phyloP scores from a whole-genome alignment of 2,797 vertebrate genomes.

The Pagetopsis macropterus region DNA sequence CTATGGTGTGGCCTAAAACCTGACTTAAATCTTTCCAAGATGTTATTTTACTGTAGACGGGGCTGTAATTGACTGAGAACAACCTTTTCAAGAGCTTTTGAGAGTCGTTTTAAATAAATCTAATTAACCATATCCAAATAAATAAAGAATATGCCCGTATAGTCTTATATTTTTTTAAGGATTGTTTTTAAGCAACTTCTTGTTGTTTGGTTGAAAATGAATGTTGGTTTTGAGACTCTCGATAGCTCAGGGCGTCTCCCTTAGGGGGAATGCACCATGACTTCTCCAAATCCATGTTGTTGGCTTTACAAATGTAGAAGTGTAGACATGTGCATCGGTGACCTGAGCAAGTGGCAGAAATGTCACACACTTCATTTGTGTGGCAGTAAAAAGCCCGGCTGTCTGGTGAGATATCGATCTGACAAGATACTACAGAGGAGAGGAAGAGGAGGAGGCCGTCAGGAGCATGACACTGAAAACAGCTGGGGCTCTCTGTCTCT shows the following conservation, averaged over 20 bases:
- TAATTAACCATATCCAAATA: not conserved
- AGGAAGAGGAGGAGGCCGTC: conserved; percentile 60
- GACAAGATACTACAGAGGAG: conserved; percentile 83
- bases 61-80: no score
- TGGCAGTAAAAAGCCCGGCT: conserved; percentile 63
- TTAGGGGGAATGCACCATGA: conserved; percentile 2
- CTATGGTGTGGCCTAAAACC: no score
- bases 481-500: conserved; percentile 43
- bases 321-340: conserved; percentile 35
- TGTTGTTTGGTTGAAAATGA: not conserved
- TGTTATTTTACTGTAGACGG: no score
- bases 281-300: conserved; percentile 38
- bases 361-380: conserved; percentile 77
- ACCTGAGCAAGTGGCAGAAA: conserved; percentile 72
- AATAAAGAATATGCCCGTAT: no score
- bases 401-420: conserved; percentile 77
- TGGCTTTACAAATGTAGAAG: conserved; percentile 35
- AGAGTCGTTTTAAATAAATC: no score
- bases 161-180: not conserved
- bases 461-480: conserved; percentile 70
- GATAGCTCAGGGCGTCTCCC: conserved; percentile 19
- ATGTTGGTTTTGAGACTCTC: not conserved
- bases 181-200: not conserved
- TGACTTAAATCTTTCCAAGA: no score
- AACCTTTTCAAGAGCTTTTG: no score